Evolutionary conservation across 2,888 invertebrate species (phyloP).

Genomic region (Hipparchia sbordonii): DNA sequence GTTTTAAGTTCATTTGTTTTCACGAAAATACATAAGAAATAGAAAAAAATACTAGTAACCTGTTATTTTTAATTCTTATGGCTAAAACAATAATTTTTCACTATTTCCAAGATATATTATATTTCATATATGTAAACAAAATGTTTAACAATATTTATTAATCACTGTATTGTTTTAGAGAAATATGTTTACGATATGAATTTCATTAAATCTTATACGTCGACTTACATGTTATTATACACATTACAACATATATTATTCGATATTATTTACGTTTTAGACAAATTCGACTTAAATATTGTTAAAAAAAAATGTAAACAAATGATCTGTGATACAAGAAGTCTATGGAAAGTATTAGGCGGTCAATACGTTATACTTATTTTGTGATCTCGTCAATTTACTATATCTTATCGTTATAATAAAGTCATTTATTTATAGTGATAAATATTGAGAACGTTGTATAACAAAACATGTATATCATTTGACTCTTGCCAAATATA

Average conservation of each 20-base stretch:
- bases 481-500: no score
- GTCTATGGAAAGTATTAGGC: not conserved
- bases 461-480: no score
- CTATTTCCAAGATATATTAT: not conserved
- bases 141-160: not conserved
- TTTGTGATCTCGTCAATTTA: no score
- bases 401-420: no score
- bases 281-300: not conserved
- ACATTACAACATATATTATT: not conserved
- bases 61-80: not conserved
- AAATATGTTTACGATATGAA: slow-evolving; percentile 4
- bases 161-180: not conserved
- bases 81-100: not conserved
- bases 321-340: not conserved
- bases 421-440: no score
- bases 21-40: not conserved
- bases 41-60: not conserved
- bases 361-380: no score
- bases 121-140: not conserved
- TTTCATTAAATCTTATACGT: slow-evolving; percentile 7
- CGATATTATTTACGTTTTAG: not conserved
- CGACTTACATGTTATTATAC: slow-evolving; percentile 5
- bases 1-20: not conserved
- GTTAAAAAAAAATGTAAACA: not conserved
- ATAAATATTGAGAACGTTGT: no score